phyloP scores from a whole-genome alignment of 1,140 invertebrate genomes.

The Trichogramma pretiosum region DNA sequence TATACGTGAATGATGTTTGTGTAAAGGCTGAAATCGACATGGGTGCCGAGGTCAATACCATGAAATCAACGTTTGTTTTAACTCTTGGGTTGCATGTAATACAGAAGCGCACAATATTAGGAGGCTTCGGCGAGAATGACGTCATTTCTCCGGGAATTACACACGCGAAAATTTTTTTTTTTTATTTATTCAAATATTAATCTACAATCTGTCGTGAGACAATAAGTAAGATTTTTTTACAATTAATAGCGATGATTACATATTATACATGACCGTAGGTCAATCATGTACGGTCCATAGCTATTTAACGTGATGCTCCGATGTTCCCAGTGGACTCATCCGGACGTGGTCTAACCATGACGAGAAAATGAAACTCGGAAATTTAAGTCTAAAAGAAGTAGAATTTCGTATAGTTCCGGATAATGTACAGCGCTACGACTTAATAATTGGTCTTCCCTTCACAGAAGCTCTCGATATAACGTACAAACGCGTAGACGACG shows the following conservation, averaged over 20 bases:
- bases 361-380: slow-evolving; percentile 5
- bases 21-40: slow-evolving; percentile 6
- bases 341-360: no score
- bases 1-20: slow-evolving; percentile 13
- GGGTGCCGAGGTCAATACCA: slow-evolving; percentile 16
- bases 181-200: no score
- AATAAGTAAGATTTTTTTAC: no score
- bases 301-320: no score
- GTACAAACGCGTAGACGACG: slow-evolving; percentile 12
- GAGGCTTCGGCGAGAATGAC: slow-evolving; percentile 11
- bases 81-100: slow-evolving; percentile 3
- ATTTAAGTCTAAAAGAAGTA: slow-evolving; percentile 5
- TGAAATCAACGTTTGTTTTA: slow-evolving; percentile 17
- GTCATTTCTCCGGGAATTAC: slow-evolving; percentile 6
- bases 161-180: no score
- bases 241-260: no score
- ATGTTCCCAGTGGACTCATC: no score
- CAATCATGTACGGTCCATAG: no score
- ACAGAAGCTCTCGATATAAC: slow-evolving; percentile 20
- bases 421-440: slow-evolving; percentile 10
- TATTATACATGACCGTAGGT: no score
- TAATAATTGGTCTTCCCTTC: slow-evolving; percentile 16
- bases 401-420: slow-evolving; percentile 18
- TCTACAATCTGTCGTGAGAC: no score
- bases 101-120: background rate